A percentile compares a stretch with the other conserved stretches of the same genome.
These are phyloP conservation scores for Temnothorax rugatulus DNA, from an alignment of 2,888 invertebrate species.

Conservation along the genomic window DNA sequence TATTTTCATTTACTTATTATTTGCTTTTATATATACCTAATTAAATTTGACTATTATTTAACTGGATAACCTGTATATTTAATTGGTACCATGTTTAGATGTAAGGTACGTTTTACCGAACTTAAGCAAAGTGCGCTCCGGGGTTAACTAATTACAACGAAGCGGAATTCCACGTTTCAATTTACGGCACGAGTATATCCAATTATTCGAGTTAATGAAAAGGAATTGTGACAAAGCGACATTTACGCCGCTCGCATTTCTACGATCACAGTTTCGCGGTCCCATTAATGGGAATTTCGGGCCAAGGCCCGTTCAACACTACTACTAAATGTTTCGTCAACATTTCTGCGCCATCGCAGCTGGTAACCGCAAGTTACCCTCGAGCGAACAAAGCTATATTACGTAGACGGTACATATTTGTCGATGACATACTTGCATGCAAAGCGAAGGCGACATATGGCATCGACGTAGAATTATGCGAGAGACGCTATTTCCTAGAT, in stretches of 20 bases:
- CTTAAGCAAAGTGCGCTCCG: not conserved
- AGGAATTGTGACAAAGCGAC: constrained; percentile 47
- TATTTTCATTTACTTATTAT: not conserved
- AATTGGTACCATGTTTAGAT: not conserved
- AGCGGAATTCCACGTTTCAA: constrained; percentile 22
- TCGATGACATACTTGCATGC: constrained; percentile 62
- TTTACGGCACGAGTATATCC: constrained; percentile 13
- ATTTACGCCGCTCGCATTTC: constrained; percentile 27
- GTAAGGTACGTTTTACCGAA: not conserved
- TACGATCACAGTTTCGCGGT: constrained; percentile 39
- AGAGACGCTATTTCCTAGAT: not conserved
- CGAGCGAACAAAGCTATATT: constrained; percentile 38
- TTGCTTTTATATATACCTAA: not conserved
- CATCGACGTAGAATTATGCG: not conserved
- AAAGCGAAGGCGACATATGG: not conserved
- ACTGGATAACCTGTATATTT: not conserved
- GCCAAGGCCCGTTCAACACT: constrained; percentile 32
- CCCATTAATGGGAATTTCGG: constrained; percentile 43
- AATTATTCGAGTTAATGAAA: constrained; percentile 42
- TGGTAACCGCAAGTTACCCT: constrained; percentile 44
- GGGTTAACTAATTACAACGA: constrained; percentile 28
- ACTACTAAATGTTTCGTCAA: constrained; percentile 40
- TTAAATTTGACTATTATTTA: not conserved
- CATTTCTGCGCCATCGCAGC: constrained; percentile 39
- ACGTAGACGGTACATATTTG: constrained; percentile 50